Base-by-base conservation (phyloP, 2,797 vertebrate species). In the Prunella strophiata region DNA sequence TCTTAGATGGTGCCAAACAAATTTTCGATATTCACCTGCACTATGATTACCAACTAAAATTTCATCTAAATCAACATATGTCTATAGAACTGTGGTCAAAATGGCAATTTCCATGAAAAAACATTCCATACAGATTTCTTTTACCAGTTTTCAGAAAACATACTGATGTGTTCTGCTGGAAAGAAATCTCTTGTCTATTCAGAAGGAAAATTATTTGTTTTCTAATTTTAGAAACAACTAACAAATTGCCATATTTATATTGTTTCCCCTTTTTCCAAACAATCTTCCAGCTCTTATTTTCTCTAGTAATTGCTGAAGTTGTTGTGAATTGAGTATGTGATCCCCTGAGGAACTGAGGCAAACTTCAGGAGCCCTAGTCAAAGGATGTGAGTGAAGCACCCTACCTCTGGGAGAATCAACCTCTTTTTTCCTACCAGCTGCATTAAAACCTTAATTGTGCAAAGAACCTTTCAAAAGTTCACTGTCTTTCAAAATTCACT, bases 381-480 rank as follows among this genome's bases (percentile, higher is more conserved):
- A 94, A 93, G 61, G 58, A 92, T 43, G 18, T 47, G 23, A 73
- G 84, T 52, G 79, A 93, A 97, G 84, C 14, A 86, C 61, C 61
- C 82, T 83, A 21, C 13, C 59, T 12, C 18, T 81, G 52, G 27
- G 7, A 96, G 26, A 91, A 65, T 27, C 54, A 74, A 70, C 2
- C 2, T 3, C 36, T 43, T 67, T 38, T 91, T 26, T 7, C 7
- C 43, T 85, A 90, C 19, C 13, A 80, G 58, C 23, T 88, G 27
- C 50, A 96, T 95, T 91, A 83, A 95, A 89, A 74, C 63, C 21
- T 61, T 89, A 57, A 73, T 12, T 70, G 13, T 70, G 85, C 38
- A 32, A 87, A 96, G 77, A 88, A 89, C 6, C 27, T 80, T 62
- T 85, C 27, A 85, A 76, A 91, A 5, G 51, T 30, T 52, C 29